Evolutionary conservation across 2,888 invertebrate genomes (phyloP).

Genomic region (Thalpophila matura): DNA sequence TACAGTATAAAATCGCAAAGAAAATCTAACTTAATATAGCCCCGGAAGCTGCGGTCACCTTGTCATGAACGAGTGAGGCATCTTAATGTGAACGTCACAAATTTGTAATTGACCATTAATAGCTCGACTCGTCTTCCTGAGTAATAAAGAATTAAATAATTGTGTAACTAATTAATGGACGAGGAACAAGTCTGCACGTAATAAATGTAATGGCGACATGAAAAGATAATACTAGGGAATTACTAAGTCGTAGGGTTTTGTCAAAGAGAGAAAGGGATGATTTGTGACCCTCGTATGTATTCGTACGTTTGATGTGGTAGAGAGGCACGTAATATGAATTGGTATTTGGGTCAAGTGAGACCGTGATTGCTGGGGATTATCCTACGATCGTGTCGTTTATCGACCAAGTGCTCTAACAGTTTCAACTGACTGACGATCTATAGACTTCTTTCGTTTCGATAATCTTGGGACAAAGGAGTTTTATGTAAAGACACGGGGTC

Average conservation of each 20-base stretch:
- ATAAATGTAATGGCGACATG: slow-evolving; percentile 43
- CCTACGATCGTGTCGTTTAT: slow-evolving; percentile 48
- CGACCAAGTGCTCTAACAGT: slow-evolving; percentile 28
- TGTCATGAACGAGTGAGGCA: slow-evolving; percentile 53
- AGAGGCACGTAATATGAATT: slow-evolving; percentile 54
- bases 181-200: slow-evolving; percentile 28
- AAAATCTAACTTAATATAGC: slow-evolving; percentile 41
- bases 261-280: slow-evolving; percentile 39
- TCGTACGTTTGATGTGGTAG: slow-evolving; percentile 43
- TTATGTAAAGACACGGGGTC: background rate
- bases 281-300: slow-evolving; percentile 41
- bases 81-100: slow-evolving; percentile 57
- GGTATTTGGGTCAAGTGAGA: slow-evolving; percentile 61
- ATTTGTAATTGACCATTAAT: slow-evolving; percentile 59
- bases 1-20: slow-evolving; percentile 21
- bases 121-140: slow-evolving; percentile 48
- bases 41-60: slow-evolving; percentile 50
- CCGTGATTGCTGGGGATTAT: slow-evolving; percentile 58
- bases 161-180: slow-evolving; percentile 50
- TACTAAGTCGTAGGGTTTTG: slow-evolving; percentile 26
- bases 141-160: slow-evolving; percentile 51
- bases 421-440: slow-evolving; percentile 1
- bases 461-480: background rate
- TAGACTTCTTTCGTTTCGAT: slow-evolving; percentile 22
- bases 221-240: slow-evolving; percentile 31